Base-by-base conservation (phyloP, 2,888 invertebrate genomes). In the Nowickia ferox region DNA sequence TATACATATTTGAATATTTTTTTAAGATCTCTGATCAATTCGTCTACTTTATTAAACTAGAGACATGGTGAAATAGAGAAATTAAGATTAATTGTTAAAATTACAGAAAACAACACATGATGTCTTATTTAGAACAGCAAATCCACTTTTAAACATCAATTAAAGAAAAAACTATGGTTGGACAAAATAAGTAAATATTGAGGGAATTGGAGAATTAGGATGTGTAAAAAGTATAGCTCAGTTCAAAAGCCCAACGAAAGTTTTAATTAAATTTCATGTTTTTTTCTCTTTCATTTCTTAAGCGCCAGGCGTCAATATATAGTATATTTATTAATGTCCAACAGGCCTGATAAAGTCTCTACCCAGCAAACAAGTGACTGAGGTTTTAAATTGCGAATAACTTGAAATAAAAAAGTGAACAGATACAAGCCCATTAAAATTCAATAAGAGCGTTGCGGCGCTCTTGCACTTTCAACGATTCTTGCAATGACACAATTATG, bases 221-320 rank as follows among this genome's bases (percentile, higher is more conserved):
- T 46, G 80, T 57, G n/a, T 51, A 44, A 19, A 13, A 13, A 9
- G 22, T 15, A 13, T 1, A 46, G 22, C 59, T 40, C 65, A 38
- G 19, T 22, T 53, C 30, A 61, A 66, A 13, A 44, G 19, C 53
- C 44, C 19, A 61, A 19, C 53, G 40, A 63, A 55, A 40, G 59
- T n/a, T 51, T 84, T 68, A 68, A 76, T 76, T 76, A 76, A 75
- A 61, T 51, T 81, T 77, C 22, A n/a, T 1, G 22, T 44, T 15
- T 66, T 69, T 30, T 69, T 63, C 48, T 48, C 44, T 9, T 57
- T 69, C 40, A 15, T 19, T 44, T 61, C 11, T 48, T 66, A 51
- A 82, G 86, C 86, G 86, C 86, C 86, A 72, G 82, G 79, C 76
- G 72, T 83, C 71, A 79, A 69, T 75, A 17, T 51, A 38, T 84